Evolutionary conservation across 2,888 invertebrate species (phyloP), one percentile per base, ranked within the genome.

Genomic region (Thereva unica): DNA sequence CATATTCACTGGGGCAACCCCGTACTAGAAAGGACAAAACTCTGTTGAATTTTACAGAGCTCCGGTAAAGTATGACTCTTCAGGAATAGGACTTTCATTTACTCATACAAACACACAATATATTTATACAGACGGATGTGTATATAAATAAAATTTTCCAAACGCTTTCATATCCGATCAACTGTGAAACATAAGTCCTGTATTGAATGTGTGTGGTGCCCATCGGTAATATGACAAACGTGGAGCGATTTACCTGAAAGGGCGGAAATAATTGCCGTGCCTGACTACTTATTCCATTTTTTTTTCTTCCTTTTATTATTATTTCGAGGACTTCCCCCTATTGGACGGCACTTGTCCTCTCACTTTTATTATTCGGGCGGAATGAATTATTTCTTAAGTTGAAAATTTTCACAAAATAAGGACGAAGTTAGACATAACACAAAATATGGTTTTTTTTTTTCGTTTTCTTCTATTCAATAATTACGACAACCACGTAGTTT

Each of bases 161-260:
- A 40, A 41, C 65, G 65, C 55, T 65, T 65, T 65, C 56, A 40
- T 38, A 49, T 56, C 56, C 56, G 49, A 65, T 65, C 65, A 65
- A 65, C 65, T 50, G 56, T 56, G 56, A 56, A 65, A 65, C 55
- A 44, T 53, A 65, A 56, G 65, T 50, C 40, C 65, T 23, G 23
- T 56, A 65, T 65, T 65, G 49, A 65, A 56, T 56, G 23, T 65
- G 49, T 23, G 23, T 23, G 23, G 23, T 23, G 23, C 23, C 23
- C 49, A 44, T 55, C 41, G 59, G 49, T 49, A 49, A 59, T 59
- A 59, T 59, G 59, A 59, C 59, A 59, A 59, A 59, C 40, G 49
- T 59, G 40, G 12, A 49, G 10, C 49, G 47, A 59, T 59, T 59
- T 59, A 59, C 5, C 49, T 40, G 59, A 9, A 59, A 49, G 49